Evolutionary conservation across 2,113 vertebrate species (phyloP), one percentile per base, ranked within the genome.

Genomic region (Vulpes ferrilata): DNA sequence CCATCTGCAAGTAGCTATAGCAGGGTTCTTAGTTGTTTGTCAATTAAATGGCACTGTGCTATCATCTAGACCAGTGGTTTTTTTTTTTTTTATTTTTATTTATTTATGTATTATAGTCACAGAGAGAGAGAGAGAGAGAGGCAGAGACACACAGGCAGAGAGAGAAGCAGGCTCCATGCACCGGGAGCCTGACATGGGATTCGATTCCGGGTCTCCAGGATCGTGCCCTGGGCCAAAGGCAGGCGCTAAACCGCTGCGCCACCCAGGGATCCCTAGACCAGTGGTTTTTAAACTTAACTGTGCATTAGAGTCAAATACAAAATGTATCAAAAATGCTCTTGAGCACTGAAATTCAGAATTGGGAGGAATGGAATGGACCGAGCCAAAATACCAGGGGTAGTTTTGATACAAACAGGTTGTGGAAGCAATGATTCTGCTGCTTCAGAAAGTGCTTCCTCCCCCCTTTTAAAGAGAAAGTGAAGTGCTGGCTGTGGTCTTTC

Each of bases 291-390:
- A 62, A 62, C 7, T 48, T 82, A 43, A n/a, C 22, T 48, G 6
- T 62, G 55, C 53, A 69, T 23, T 95, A 73, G 48, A 91, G 65
- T 83, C 82, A 91, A 91, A 74, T 67, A 22, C 13, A 88, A n/a
- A 85, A 85, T 97, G 93, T 85, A 51, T 67, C 48, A 85, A 83
- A 91, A 93, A 93, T 64, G 59, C 22, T 71, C 20, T 17, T 83
- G 59, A 88, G 17, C 16, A 30, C 38, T 85, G 25, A 30, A 48
- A 86, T 57, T 92, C 62, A 83, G 80, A 60, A 73, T 20, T 74
- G 25, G 84, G 25, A 48, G 43, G 30, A 78, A 51, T 84, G 11
- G 32, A 59, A 1, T 35, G 59, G 35, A 43, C 43, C 7, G 6
- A 32, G 48, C 64, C 71, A 90, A 84, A 53, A 22, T 3, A 90